Conservation (phyloP, 2,888 invertebrate species). For the Lasioglossum figueresi region DNA sequence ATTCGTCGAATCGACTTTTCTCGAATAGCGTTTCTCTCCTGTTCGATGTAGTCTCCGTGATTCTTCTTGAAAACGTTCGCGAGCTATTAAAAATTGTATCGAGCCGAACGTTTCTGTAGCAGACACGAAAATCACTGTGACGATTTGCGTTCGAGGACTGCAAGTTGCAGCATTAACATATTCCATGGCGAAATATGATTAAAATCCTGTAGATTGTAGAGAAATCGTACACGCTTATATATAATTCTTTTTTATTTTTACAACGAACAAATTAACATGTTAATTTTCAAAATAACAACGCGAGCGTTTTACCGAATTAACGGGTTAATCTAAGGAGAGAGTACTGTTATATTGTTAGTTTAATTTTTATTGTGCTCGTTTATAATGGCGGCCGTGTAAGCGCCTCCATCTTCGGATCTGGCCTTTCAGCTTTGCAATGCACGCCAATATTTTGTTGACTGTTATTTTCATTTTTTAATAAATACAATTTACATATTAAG, state of each 20-base stretch:
- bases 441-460: background rate
- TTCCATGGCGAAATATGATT: background rate
- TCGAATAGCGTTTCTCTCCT: constrained; percentile 44
- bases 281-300: too few species aligned
- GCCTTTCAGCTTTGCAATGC: background rate
- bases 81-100: constrained; percentile 32
- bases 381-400: background rate
- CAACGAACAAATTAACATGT: background rate
- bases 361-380: background rate
- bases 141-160: constrained; percentile 32
- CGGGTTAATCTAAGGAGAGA: too few species aligned
- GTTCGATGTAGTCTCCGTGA: constrained; percentile 36
- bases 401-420: background rate
- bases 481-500: background rate
- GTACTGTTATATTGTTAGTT: background rate
- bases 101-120: constrained; percentile 28
- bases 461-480: background rate
- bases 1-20: constrained; percentile 32
- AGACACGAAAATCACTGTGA: constrained; percentile 27
- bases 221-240: too few species aligned
- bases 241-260: background rate
- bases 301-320: too few species aligned
- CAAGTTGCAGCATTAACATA: constrained; percentile 23
- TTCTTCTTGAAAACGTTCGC: constrained; percentile 46
- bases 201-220: background rate